Evolutionary conservation across 2,888 invertebrate species (phyloP).

Genomic region (Agapostemon virescens): DNA sequence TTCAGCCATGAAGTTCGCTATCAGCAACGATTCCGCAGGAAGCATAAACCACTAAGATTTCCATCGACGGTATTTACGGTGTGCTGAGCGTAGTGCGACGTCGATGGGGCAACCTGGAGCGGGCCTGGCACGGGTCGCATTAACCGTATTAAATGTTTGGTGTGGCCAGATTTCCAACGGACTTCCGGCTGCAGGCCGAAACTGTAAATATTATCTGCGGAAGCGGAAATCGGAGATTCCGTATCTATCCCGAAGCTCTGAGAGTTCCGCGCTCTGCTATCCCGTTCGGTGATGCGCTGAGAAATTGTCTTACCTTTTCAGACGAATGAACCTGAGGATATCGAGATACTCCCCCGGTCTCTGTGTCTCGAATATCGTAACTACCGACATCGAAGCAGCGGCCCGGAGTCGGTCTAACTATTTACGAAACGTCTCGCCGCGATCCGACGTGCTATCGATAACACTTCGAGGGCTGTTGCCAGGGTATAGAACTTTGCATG

Average conservation of each 20-base stretch:
- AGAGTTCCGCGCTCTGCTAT: background rate
- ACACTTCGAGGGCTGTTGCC: constrained; percentile 53
- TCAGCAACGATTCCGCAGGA: background rate
- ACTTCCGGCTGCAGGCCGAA: background rate
- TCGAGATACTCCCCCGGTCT: constrained; percentile 29
- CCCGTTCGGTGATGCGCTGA: background rate
- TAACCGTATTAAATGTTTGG: constrained; percentile 32
- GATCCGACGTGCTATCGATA: constrained; percentile 62
- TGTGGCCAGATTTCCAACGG: background rate
- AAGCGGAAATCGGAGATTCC: constrained; percentile 10
- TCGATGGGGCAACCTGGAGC: background rate
- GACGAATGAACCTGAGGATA: constrained; percentile 40
- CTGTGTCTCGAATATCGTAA: constrained; percentile 59
- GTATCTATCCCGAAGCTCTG: constrained; percentile 4
- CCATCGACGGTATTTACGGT: constrained; percentile 25
- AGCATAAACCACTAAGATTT: constrained; percentile 25
- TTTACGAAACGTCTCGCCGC: constrained; percentile 58
- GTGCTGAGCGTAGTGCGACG: constrained; percentile 19
- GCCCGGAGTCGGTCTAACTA: constrained; percentile 40
- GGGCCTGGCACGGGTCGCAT: background rate
- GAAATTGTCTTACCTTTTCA: constrained; percentile 53
- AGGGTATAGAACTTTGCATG: constrained; percentile 61
- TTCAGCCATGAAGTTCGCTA: background rate
- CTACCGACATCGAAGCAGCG: background rate
- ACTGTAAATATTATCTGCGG: constrained; percentile 34